These are phyloP conservation scores for Allobates femoralis DNA, from an alignment of 2,797 vertebrate genomes.

Conservation along the genomic window DNA sequence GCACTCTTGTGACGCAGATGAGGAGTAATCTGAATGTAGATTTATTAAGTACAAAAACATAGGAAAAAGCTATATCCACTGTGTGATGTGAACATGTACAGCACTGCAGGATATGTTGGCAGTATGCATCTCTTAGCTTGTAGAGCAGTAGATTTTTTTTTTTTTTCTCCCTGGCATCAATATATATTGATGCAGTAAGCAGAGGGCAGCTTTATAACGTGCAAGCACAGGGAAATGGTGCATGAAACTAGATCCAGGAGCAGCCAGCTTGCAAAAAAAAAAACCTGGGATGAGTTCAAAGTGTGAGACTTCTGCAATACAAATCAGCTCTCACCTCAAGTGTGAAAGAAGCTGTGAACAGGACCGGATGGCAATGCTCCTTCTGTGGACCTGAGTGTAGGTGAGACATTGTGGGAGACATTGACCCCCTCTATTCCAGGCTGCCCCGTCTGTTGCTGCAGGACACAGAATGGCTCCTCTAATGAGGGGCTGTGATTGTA, in stretches of 20 bases:
- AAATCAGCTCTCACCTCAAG: constrained; percentile 19
- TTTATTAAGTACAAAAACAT: neutral
- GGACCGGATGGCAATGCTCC: neutral
- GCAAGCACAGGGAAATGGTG: constrained; percentile 30
- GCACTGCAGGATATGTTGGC: neutral
- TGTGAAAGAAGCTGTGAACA: constrained; percentile 31
- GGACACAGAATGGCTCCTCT: neutral
- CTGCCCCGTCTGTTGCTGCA: neutral
- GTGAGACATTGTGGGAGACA: constrained; percentile 1
- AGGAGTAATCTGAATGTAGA: neutral
- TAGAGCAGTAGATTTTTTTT: neutral
- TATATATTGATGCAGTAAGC: neutral
- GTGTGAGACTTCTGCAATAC: constrained; percentile 30
- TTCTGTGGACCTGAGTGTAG: neutral
- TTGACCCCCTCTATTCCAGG: neutral
- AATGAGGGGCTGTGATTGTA: neutral
- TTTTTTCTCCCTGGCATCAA: neutral
- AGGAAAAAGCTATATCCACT: neutral
- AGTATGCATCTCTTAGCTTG: neutral
- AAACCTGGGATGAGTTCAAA: constrained; percentile 20
- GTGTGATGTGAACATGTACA: too few species aligned
- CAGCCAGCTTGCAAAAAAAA: constrained; percentile 11
- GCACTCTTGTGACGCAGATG: neutral
- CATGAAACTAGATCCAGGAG: constrained; percentile 51
- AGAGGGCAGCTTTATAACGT: neutral